Base-by-base conservation (phyloP, 2,113 vertebrate species). In the Rhinopomastus cyanomelas region DNA sequence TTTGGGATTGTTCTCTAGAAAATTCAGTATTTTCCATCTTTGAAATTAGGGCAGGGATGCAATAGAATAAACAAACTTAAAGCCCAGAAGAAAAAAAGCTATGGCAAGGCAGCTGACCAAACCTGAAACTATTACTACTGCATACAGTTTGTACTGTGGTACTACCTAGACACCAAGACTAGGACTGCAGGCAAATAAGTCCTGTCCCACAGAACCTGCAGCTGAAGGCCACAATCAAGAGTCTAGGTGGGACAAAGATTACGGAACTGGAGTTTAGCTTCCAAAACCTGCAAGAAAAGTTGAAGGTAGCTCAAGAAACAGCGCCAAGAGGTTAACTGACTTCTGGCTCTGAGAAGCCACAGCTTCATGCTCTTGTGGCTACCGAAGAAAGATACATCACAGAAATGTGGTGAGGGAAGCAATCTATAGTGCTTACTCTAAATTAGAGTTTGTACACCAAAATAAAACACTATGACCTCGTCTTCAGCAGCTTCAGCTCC, bases 21-120 rank as follows among this genome's bases (percentile, higher is more conserved):
- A 94, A 95, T 76, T 87, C 94, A 95, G 93, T 96, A 48, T 96
- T 94, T 91, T 81, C 59, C 9, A 6, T 55, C 92, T 95, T 94
- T 74, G 81, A 95, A 96, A 94, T 90, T 87, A 93, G 95, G 91
- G 34, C 94, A 95, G 90, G 78, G 65, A 92, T 91, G 88, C 75
- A 96, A 92, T 95, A 80, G 90, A 93, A 93, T 81, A 89, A 93
- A 87, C 66, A 88, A 44, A 8, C 80, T 86, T 64, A 95, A 92
- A 95, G 59, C 88, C 90, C 93, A 94, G 62, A 94, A 94, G 88
- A 82, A 92, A 93, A 91, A 86, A 83, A 81, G 14, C 53, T 72
- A 87, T 93, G 91, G 94, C 61, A 52, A 85, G 59, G 29, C 74
- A 92, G 74, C 32, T 62, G 81, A 93, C 94, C 71, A 82, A 74